These are phyloP conservation scores for Sciurus carolinensis DNA, from an alignment of 2,797 vertebrate genomes.

Conservation along the genomic window DNA sequence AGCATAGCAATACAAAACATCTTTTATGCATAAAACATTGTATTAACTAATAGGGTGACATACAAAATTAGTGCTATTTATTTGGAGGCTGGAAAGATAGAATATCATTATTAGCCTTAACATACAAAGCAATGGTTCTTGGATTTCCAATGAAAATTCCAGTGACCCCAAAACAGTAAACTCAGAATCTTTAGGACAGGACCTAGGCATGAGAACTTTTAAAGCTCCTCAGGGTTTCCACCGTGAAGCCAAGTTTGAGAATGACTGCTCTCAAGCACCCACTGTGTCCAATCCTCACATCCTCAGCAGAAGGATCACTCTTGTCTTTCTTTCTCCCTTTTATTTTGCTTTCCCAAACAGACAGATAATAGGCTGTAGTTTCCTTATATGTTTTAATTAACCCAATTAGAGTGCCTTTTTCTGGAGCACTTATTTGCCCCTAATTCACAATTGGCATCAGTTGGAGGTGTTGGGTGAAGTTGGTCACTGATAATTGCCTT, in stretches of 20 bases:
- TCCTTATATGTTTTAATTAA: neutral
- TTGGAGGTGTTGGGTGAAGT: rapidly evolving
- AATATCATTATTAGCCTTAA: neutral
- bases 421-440: neutral
- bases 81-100: neutral
- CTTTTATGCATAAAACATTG: neutral
- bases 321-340: neutral
- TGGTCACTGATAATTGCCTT: neutral
- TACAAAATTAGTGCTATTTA: neutral
- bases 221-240: neutral
- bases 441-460: neutral
- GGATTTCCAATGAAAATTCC: neutral
- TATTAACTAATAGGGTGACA: too few species aligned
- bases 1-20: neutral
- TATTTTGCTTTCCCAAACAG: neutral
- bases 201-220: neutral
- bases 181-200: neutral
- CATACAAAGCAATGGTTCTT: neutral
- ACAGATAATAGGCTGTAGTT: neutral
- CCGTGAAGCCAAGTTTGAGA: neutral
- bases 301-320: neutral
- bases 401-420: neutral
- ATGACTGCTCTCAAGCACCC: rapidly evolving
- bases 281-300: neutral
- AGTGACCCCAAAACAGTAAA: neutral